Conservation (phyloP, 1,140 invertebrate species). For the Macrobrachium rosenbergii region DNA sequence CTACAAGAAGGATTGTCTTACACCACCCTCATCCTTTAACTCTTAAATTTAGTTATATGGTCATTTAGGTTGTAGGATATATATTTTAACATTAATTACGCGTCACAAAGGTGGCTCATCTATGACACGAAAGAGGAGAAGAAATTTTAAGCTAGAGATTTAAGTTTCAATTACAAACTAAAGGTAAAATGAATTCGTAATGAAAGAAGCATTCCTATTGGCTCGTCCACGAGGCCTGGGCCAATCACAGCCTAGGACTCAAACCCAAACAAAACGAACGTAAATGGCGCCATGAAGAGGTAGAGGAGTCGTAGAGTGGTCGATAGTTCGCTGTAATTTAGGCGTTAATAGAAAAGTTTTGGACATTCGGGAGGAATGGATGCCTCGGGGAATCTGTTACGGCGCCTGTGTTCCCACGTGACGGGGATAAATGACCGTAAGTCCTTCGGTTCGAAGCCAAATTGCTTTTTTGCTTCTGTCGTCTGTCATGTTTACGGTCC, state of each 20-base stretch:
- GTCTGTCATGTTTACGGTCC: background rate
- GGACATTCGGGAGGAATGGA: slow-evolving; percentile 31
- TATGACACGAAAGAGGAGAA: no score
- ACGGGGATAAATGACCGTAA: slow-evolving; percentile 56
- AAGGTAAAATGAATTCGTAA: no score
- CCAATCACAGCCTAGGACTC: slow-evolving; percentile 36
- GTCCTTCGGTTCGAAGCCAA: background rate
- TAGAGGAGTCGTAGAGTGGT: slow-evolving; percentile 31
- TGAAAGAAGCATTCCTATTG: slow-evolving; percentile 3
- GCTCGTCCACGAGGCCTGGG: background rate
- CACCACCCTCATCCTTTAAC: no score
- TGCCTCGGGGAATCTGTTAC: slow-evolving; percentile 47
- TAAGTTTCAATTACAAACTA: no score
- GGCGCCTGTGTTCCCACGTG: slow-evolving; percentile 57
- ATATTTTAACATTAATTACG: no score
- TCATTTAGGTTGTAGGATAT: no score
- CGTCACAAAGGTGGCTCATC: no score
- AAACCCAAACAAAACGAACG: slow-evolving; percentile 52
- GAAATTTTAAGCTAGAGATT: no score
- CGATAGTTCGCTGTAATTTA: slow-evolving; percentile 15
- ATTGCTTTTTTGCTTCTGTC: background rate
- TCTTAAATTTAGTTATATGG: no score
- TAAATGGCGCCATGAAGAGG: slow-evolving; percentile 59
- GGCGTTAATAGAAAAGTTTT: background rate
- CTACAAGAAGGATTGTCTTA: no score